Evolutionary conservation across 2,113 vertebrate species (phyloP).

Genomic region (Chaetodon trifascialis): DNA sequence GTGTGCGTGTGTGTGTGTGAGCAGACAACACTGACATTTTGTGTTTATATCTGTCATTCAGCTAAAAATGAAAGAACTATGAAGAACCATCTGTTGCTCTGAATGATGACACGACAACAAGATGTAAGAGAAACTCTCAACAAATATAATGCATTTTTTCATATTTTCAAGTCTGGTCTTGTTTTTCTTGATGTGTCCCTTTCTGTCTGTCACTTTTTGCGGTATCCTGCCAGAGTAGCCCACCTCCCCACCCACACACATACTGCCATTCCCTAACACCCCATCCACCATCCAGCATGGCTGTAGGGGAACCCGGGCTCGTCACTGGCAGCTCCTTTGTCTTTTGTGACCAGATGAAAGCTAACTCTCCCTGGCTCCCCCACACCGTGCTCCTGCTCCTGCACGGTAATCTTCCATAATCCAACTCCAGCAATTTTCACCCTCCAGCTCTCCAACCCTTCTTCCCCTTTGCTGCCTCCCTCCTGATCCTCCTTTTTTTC

Average conservation of each 20-base stretch:
- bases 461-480: slow-evolving; percentile 16
- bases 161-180: neutral
- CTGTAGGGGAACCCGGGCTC: slow-evolving; percentile 41
- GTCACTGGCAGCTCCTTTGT: slow-evolving; percentile 76
- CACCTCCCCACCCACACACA: neutral
- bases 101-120: neutral
- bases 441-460: slow-evolving; percentile 47
- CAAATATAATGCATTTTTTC: neutral
- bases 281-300: slow-evolving; percentile 51
- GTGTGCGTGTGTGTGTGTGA: slow-evolving; percentile 33
- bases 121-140: neutral
- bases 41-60: slow-evolving; percentile 21
- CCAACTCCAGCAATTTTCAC: slow-evolving; percentile 73
- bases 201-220: neutral
- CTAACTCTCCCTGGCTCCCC: slow-evolving; percentile 56
- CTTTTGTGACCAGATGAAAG: slow-evolving; percentile 74
- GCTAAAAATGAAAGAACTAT: neutral
- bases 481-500: slow-evolving; percentile 28
- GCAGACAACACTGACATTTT: slow-evolving; percentile 27
- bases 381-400: slow-evolving; percentile 72
- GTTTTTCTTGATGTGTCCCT: neutral
- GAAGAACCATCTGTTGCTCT: neutral
- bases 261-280: slow-evolving; percentile 45
- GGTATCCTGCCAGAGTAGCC: neutral
- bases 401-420: slow-evolving; percentile 79